phyloP scores from a whole-genome alignment of 2,888 invertebrate species.

The Rhorus exstirpatorius region DNA sequence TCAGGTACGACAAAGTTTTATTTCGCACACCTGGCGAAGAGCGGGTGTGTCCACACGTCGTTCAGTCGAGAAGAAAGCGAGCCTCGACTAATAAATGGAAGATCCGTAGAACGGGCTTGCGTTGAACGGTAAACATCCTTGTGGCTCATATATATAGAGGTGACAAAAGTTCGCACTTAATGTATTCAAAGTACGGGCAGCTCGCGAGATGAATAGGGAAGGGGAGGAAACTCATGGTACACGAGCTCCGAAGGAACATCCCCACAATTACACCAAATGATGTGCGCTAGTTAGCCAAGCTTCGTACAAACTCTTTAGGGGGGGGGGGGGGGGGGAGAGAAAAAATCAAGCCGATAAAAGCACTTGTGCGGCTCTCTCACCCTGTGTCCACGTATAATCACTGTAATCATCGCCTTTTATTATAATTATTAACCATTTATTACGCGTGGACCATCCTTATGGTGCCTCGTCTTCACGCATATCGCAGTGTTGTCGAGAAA shows the following conservation, averaged over 20 bases:
- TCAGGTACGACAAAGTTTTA: slow-evolving; percentile 40
- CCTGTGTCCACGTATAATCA: slow-evolving; percentile 76
- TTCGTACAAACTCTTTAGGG: neutral
- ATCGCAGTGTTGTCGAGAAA: slow-evolving; percentile 31
- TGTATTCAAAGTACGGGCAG: slow-evolving; percentile 74
- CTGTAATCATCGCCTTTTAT: slow-evolving; percentile 80
- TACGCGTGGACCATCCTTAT: slow-evolving; percentile 65
- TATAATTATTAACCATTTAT: slow-evolving; percentile 80
- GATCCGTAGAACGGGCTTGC: neutral
- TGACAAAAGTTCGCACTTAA: slow-evolving; percentile 77
- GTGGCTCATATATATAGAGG: slow-evolving; percentile 51
- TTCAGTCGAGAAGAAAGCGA: neutral
- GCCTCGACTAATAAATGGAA: neutral
- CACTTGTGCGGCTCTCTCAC: slow-evolving; percentile 46
- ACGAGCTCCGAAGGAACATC: slow-evolving; percentile 31
- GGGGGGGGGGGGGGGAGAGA: slow-evolving; percentile 1
- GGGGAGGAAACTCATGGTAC: slow-evolving; percentile 39
- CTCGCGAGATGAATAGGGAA: slow-evolving; percentile 53
- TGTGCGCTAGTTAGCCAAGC: slow-evolving; percentile 13
- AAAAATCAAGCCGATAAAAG: slow-evolving; percentile 46
- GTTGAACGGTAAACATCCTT: slow-evolving; percentile 53
- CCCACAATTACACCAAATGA: slow-evolving; percentile 49
- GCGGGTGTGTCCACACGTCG: neutral
- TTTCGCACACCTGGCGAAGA: slow-evolving; percentile 50
- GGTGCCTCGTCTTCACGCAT: slow-evolving; percentile 38